phyloP scores from a whole-genome alignment of 2,113 vertebrate genomes.

The Eclectus roratus region DNA sequence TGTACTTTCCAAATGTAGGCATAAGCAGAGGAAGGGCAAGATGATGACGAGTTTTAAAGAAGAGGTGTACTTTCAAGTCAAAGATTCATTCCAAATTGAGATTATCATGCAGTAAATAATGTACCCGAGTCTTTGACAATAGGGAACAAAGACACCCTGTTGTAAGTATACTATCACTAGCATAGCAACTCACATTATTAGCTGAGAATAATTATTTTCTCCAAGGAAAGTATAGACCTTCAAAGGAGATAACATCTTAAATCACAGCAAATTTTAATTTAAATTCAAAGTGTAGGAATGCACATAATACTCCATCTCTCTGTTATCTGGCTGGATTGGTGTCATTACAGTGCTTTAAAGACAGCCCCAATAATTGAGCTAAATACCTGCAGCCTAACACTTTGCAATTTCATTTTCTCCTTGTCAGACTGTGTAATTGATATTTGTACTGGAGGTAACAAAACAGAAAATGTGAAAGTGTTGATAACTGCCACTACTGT shows the following conservation, averaged over 20 bases:
- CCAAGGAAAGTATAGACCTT: constrained; percentile 31
- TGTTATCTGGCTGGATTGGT: not conserved
- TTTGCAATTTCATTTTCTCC: constrained; percentile 49
- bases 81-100: constrained; percentile 32
- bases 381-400: constrained; percentile 41
- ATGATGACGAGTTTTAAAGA: not conserved
- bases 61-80: not conserved
- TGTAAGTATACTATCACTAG: constrained; percentile 45
- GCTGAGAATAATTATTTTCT: constrained; percentile 61
- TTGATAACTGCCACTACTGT: constrained; percentile 2
- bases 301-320: not conserved
- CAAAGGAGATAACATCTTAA: constrained; percentile 31
- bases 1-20: not conserved
- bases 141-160: constrained; percentile 36
- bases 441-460: constrained; percentile 44
- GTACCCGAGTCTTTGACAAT: not conserved
- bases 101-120: not conserved
- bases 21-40: not conserved
- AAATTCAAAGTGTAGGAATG: not conserved
- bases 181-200: constrained; percentile 26
- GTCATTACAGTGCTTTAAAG: constrained; percentile 24
- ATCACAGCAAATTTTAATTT: constrained; percentile 55
- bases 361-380: constrained; percentile 3
- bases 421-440: constrained; percentile 56
- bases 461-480: constrained; percentile 29